Conservation (phyloP, 2,888 invertebrate genomes). For the Aelia acuminata region DNA sequence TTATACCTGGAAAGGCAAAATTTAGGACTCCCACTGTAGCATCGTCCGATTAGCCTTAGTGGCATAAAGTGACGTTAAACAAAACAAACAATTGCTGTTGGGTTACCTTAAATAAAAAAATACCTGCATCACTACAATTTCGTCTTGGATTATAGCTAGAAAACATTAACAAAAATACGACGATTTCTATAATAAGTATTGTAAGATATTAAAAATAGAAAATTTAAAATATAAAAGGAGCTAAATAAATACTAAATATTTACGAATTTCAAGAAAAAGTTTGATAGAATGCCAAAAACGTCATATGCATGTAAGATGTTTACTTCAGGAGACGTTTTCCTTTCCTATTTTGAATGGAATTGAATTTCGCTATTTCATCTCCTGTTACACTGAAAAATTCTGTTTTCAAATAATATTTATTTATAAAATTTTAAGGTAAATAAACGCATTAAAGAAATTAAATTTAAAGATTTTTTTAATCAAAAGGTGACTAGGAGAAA, state of each 20-base stretch:
- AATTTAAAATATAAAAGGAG: not conserved
- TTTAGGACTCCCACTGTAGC: too few relatives aligned
- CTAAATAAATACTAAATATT: conserved; percentile 1
- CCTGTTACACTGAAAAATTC: not conserved
- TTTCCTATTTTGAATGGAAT: not conserved
- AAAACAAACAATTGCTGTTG: too few relatives aligned
- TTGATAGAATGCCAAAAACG: conserved; percentile 14
- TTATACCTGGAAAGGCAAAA: too few relatives aligned
- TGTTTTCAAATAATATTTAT: not conserved
- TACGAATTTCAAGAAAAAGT: not conserved
- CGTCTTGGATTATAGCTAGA: too few relatives aligned
- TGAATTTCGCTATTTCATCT: not conserved
- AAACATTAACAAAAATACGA: too few relatives aligned
- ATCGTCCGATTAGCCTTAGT: too few relatives aligned
- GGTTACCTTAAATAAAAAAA: too few relatives aligned
- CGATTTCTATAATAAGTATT: not conserved
- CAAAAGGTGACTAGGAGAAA: not conserved
- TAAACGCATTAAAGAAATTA: not conserved
- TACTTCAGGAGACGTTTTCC: not conserved
- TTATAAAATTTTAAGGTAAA: not conserved
- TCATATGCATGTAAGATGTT: conserved; percentile 19
- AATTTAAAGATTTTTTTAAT: not conserved
- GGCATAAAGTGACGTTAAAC: too few relatives aligned
- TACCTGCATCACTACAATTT: too few relatives aligned
- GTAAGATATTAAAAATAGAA: not conserved